These are phyloP conservation scores for Puntigrus tetrazona DNA, from an alignment of 2,113 vertebrate species.

Conservation along the genomic window DNA sequence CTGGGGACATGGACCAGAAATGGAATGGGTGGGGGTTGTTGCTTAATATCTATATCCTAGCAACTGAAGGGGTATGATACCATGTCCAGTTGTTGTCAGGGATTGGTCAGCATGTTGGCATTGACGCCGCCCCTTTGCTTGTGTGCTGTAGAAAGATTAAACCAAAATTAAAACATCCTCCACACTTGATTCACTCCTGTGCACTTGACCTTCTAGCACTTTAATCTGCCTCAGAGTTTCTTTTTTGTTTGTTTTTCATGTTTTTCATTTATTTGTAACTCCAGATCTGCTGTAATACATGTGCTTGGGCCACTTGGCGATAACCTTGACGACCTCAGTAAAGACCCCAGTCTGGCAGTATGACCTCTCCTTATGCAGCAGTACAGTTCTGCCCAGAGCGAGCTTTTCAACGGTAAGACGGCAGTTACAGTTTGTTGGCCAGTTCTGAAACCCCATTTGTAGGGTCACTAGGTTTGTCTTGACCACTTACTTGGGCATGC, in stretches of 20 bases:
- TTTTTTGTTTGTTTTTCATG: conserved; percentile 62
- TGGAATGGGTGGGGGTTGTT: conserved; percentile 71
- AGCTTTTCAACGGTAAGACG: conserved; percentile 91
- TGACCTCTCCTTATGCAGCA: conserved; percentile 88
- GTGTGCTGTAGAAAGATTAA: conserved; percentile 70
- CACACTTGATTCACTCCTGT: conserved; percentile 82
- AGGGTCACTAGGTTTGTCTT: conserved; percentile 23
- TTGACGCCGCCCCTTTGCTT: conserved; percentile 80
- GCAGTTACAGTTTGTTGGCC: conserved; percentile 11
- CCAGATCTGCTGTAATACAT: conserved; percentile 63
- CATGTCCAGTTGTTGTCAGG: conserved; percentile 73
- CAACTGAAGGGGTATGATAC: conserved; percentile 82
- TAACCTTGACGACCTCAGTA: conserved; percentile 64
- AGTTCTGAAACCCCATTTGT: conserved; percentile 10
- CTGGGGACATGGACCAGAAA: conserved; percentile 45
- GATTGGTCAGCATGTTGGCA: conserved; percentile 83
- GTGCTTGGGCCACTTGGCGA: conserved; percentile 71
- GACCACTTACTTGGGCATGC: conserved; percentile 1
- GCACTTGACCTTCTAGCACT: conserved; percentile 88
- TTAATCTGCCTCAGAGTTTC: conserved; percentile 76
- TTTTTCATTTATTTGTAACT: conserved; percentile 54
- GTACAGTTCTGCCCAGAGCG: conserved; percentile 89
- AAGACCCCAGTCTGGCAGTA: conserved; percentile 75
- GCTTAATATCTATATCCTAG: conserved; percentile 87
- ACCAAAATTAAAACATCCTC: conserved; percentile 87